Evolutionary conservation across 2,797 vertebrate species (phyloP).

Genomic region (Acanthornis magna): DNA sequence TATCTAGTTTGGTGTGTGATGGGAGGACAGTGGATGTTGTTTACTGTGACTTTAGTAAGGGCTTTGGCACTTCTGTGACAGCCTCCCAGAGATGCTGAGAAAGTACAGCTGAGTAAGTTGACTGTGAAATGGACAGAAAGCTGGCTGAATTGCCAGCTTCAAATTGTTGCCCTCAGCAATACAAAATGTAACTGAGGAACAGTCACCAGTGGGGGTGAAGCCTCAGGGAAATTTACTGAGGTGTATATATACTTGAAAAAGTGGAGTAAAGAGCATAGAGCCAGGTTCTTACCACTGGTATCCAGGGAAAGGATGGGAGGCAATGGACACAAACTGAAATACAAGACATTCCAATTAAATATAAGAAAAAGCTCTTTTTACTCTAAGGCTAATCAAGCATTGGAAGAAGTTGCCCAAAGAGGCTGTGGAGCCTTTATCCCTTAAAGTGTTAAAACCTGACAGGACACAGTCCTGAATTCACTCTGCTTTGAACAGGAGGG

Average conservation of each 20-base stretch:
- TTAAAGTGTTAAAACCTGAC: not conserved
- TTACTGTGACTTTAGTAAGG: not conserved
- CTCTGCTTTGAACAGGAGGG: not conserved
- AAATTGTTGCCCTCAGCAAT: not conserved
- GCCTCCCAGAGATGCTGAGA: not conserved
- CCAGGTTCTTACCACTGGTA: not conserved
- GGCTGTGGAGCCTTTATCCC: not conserved
- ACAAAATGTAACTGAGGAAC: not conserved
- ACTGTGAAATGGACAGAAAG: not conserved
- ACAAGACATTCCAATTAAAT: not conserved
- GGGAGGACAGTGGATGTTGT: not conserved
- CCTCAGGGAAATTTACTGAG: not conserved
- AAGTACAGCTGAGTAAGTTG: not conserved
- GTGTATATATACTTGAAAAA: not conserved
- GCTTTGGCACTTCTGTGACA: not conserved
- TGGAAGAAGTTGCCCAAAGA: not conserved
- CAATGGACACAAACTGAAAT: not conserved
- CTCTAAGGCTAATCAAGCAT: not conserved
- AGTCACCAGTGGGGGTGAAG: not conserved
- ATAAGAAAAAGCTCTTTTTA: not conserved
- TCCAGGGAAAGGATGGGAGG: not conserved
- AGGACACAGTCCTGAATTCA: not conserved
- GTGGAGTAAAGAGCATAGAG: not conserved
- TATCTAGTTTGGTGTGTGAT: not conserved
- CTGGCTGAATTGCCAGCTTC: not conserved